Conservation (phyloP, 2,797 vertebrate genomes). For the Hozukius guyotensis region DNA sequence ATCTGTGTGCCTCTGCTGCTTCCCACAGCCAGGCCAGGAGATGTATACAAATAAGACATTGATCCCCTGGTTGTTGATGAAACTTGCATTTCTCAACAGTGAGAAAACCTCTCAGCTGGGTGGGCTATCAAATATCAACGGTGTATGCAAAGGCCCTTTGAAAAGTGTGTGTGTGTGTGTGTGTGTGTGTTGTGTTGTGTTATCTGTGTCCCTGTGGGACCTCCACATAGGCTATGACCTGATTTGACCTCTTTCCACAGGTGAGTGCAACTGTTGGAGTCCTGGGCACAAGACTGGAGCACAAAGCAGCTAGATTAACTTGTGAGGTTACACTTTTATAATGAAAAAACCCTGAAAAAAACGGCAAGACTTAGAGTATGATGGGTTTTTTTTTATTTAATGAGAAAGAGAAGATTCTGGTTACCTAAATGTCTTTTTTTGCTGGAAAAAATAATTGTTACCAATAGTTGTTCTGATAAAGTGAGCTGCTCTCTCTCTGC, state of each 20-base stretch:
- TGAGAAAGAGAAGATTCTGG: neutral
- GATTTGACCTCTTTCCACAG: neutral
- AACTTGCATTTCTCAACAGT: conserved; percentile 26
- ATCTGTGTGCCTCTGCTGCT: neutral
- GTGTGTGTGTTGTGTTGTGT: conserved; percentile 1
- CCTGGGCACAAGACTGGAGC: neutral
- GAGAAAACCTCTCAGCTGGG: neutral
- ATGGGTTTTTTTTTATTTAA: neutral
- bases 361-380: neutral
- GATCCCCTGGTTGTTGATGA: conserved; percentile 27
- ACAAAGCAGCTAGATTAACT: neutral
- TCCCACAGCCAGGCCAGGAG: neutral
- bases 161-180: conserved; percentile 6
- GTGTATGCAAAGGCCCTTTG: conserved; percentile 8
- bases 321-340: neutral
- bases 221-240: neutral
- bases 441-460: neutral
- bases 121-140: conserved; percentile 22
- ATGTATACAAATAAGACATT: neutral
- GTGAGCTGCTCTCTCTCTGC: neutral
- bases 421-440: neutral
- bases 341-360: neutral
- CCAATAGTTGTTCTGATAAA: neutral
- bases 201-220: conserved; percentile 9
- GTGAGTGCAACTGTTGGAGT: neutral